Evolutionary conservation across 2,888 invertebrate genomes (phyloP), one percentile per base, ranked within the genome.

Genomic region (Parnassius smintheus): DNA sequence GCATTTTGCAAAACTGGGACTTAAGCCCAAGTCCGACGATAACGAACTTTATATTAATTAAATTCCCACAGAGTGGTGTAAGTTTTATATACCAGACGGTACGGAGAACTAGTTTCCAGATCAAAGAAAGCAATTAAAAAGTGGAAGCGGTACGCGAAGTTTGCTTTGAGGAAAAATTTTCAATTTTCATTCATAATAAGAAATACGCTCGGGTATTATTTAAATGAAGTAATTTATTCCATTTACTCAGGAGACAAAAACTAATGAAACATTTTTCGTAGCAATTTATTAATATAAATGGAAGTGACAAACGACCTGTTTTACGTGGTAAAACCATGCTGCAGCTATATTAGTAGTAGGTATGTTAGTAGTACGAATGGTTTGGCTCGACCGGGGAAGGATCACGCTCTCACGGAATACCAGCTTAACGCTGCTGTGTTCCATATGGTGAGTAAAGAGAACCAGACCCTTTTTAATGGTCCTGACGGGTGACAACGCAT

Each of bases 61-160:
- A 62, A 62, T 53, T 42, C 22, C 22, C 42, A 62, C 55, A 59
- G 45, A 51, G 48, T 41, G 12, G 42, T 35, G 54, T 48, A 61
- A 52, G 41, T 58, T 58, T 62, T 49, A 42, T 57, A 54, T 4
- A 58, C 12, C 44, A 35, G 13, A 18, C 50, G 45, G 54, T 18
- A 53, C 11, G 35, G 10, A 22, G 56, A 25, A 18, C 13, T 56
- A 61, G 56, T 57, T 54, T 58, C 13, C 45, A 55, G 62, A 54
- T 62, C 59, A 54, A 59, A 62, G 62, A 62, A 62, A 62, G 50
- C 55, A 62, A 62, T 62, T 62, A 62, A 58, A 59, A 60, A 59
- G 62, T 45, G 62, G 59, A 54, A 50, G 58, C 18, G 41, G 25
- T 11, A 41, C 12, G 11, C 9, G 41, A 44, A 57, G 56, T 57